Base-by-base conservation (phyloP, 2,797 vertebrate genomes). In the Limnodromus scolopaceus region DNA sequence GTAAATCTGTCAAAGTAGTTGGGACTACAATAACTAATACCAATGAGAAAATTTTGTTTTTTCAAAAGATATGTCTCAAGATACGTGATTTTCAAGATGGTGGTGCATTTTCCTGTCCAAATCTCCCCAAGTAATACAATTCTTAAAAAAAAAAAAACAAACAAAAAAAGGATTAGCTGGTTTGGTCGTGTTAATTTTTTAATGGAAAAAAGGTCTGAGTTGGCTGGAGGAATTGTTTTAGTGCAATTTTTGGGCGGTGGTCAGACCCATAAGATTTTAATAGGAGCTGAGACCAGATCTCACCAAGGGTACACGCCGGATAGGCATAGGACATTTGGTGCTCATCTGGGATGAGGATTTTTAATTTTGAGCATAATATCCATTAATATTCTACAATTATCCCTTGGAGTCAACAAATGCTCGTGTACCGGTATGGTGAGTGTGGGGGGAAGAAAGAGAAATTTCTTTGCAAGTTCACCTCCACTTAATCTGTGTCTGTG, bases 231-330 rank as follows among this genome's bases (percentile, higher is more conserved):
- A 65, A 53, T 36, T 43, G 17, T 9, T 79, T 58, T 28, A 11
- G 8, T 25, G 14, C 15, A 2, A 11, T 46, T 60, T 89, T 77
- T 32, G 1, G 9, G 23, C 20, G 6, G 3, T 43, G n/a, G 6
- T 25, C 46, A 81, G 16, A 55, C 39, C 32, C 38, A 57, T 5
- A 28, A 53, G 4, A 11, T 49, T 82, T 48, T 27, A 57, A 16
- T 8, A 66, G 17, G 18, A 68, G 6, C 11, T 54, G 38, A 61
- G 46, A 16, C 22, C 2, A 12, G 36, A n/a, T 3, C 20, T 83
- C 10, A 14, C 25, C 13, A 13, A 2, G 16, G 7, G 2, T 11
- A n/a, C 6, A 7, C 2, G 2, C 10, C 5, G 2, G 28, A 13
- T 46, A 15, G 25, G 16, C 16, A 9, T 7, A 61, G 41, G 49